Evolutionary conservation across 2,113 vertebrate genomes (phyloP).

Genomic region (Suricata suricatta): DNA sequence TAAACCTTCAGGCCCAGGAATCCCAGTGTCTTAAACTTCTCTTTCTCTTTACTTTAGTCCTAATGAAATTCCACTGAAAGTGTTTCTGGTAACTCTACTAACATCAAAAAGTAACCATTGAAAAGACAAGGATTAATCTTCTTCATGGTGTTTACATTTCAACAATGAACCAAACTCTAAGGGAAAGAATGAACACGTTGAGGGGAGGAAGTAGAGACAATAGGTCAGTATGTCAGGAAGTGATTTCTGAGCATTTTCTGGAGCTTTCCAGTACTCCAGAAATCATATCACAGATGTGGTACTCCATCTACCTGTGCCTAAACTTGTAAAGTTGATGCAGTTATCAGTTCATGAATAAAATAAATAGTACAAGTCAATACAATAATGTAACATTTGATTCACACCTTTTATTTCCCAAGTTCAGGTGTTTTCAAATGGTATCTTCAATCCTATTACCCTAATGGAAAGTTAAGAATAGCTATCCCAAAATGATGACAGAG

Average conservation of each 20-base stretch:
- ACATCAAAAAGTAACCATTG: not conserved
- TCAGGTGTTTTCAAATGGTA: not conserved
- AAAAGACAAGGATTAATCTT: not conserved
- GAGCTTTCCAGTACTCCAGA: not conserved
- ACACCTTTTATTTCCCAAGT: not conserved
- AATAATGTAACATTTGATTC: not conserved
- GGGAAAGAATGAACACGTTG: not conserved
- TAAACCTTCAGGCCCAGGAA: not conserved
- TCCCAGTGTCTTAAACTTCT: not conserved
- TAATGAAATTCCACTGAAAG: not conserved
- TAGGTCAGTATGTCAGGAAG: not conserved
- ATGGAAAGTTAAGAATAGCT: not conserved
- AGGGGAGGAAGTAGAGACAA: not conserved
- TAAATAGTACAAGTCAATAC: not conserved
- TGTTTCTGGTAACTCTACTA: not conserved
- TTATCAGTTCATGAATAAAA: not conserved
- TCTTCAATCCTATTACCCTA: not conserved
- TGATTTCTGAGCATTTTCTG: slow-evolving; percentile 6
- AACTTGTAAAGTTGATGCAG: not conserved
- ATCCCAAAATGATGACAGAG: not conserved
- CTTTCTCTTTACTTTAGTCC: not conserved
- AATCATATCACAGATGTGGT: not conserved
- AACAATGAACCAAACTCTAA: not conserved
- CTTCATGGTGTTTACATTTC: not conserved
- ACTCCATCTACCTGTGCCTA: not conserved